A percentile compares a stretch with the other conserved stretches of the same genome.
These are phyloP conservation scores for Slavum lentiscoides DNA, from an alignment of 2,888 invertebrate species.

Conservation along the genomic window DNA sequence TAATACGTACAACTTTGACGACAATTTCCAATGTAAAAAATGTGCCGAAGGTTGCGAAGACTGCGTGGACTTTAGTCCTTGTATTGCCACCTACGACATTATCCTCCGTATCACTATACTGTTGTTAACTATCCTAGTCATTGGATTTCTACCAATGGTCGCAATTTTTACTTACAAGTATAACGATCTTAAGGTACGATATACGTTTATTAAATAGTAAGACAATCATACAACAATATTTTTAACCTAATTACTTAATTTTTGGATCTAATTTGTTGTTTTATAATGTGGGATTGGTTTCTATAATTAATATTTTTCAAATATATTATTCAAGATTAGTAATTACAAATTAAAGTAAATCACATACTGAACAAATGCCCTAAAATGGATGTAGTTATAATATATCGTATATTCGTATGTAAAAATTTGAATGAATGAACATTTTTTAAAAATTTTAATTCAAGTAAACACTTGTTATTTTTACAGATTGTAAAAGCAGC, in stretches of 20 bases:
- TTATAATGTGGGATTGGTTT: too few species aligned
- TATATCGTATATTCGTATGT: too few species aligned
- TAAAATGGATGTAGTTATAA: too few species aligned
- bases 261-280: too few species aligned
- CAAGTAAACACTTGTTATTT: not conserved
- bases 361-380: too few species aligned
- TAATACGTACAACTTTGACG: slow-evolving; percentile 71
- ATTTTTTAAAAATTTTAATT: too few species aligned
- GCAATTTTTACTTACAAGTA: slow-evolving; percentile 92
- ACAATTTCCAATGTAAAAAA: slow-evolving; percentile 81
- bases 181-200: slow-evolving; percentile 86
- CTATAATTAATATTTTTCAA: too few species aligned
- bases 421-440: not conserved
- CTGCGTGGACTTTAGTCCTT: slow-evolving; percentile 85
- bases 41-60: slow-evolving; percentile 92
- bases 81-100: slow-evolving; percentile 91
- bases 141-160: slow-evolving; percentile 84
- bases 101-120: slow-evolving; percentile 84
- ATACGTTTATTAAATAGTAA: not conserved
- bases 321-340: too few species aligned
- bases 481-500: slow-evolving; percentile 88
- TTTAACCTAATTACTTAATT: too few species aligned
- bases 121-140: slow-evolving; percentile 82
- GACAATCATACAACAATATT: too few species aligned
- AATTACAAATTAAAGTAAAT: too few species aligned